phyloP scores from a whole-genome alignment of 2,113 vertebrate species.

The Formicarius rufipectus region DNA sequence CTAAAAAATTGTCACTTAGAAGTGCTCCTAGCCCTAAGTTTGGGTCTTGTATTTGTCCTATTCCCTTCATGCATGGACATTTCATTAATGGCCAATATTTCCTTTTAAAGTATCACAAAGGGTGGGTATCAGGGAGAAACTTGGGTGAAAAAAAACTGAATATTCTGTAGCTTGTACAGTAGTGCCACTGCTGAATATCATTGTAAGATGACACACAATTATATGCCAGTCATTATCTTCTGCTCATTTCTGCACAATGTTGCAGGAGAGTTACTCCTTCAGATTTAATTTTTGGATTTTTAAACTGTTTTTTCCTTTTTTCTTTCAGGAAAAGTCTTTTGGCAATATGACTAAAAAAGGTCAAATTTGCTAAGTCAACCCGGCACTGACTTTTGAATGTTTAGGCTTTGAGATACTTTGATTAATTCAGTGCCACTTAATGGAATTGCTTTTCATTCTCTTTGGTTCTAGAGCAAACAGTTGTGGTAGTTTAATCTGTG shows the following conservation, averaged over 20 bases:
- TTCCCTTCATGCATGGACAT: background rate
- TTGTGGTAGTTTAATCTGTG: background rate
- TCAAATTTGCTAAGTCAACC: background rate
- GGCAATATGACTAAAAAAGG: background rate
- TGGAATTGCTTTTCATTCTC: background rate
- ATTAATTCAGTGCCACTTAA: background rate
- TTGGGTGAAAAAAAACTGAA: fast-evolving
- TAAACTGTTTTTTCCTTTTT: background rate
- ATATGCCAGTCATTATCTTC: background rate
- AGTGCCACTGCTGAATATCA: background rate
- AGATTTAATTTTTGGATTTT: background rate
- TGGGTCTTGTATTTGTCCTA: background rate
- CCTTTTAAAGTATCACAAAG: background rate
- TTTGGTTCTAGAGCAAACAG: background rate
- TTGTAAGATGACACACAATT: background rate
- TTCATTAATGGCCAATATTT: background rate
- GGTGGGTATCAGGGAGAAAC: background rate
- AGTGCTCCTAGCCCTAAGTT: background rate
- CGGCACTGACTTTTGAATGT: background rate
- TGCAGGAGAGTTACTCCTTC: background rate
- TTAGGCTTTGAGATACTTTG: background rate
- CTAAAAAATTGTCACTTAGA: background rate
- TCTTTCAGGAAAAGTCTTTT: background rate
- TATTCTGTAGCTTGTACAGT: background rate
- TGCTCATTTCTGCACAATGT: background rate